phyloP scores from a whole-genome alignment of 2,797 vertebrate genomes.

The Moxostoma hubbsi region DNA sequence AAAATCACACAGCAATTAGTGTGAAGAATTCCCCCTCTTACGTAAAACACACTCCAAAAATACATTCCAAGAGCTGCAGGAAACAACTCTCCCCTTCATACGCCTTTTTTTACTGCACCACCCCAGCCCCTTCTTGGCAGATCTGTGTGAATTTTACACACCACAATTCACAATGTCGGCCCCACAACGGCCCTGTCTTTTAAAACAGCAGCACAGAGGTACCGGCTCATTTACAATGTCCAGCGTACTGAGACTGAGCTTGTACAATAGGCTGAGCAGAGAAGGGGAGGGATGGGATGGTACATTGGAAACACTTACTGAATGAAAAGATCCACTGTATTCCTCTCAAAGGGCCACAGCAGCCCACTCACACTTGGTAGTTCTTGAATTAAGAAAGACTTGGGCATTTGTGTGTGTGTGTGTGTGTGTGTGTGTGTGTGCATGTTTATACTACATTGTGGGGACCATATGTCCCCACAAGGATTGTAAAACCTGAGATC shows the following conservation, averaged over 20 bases:
- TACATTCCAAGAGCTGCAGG: conserved; percentile 23
- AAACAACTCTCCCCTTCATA: conserved; percentile 50
- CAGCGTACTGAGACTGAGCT: conserved; percentile 16
- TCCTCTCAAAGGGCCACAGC: conserved; percentile 11
- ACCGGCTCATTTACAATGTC: conserved; percentile 39
- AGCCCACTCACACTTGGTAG: conserved; percentile 37
- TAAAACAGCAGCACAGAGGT: conserved; percentile 28
- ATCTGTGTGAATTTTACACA: conserved; percentile 65
- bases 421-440: too few species aligned
- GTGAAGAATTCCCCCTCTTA: conserved; percentile 44
- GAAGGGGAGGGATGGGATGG: conserved; percentile 23
- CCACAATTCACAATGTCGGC: conserved; percentile 71
- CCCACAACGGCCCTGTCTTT: conserved; percentile 53
- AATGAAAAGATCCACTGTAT: conserved; percentile 56
- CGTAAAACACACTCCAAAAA: conserved; percentile 37
- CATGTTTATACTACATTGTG: too few species aligned
- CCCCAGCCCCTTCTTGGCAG: conserved; percentile 55
- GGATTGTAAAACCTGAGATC: too few species aligned
- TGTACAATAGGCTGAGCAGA: conserved; percentile 29
- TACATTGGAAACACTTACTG: conserved; percentile 23
- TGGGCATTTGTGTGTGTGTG: conserved; percentile 33
- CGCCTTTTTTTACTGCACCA: conserved; percentile 9
- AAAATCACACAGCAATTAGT: conserved; percentile 43
- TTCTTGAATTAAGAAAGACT: conserved; percentile 25
- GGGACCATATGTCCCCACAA: too few species aligned